Percentiles rank a stretch among this genome's conserved stretches.
Evolutionary conservation across 30 jellyfish, hydroid and myxozoan genomes (phyloP).

Genomic region (Turritopsis rubra): DNA sequence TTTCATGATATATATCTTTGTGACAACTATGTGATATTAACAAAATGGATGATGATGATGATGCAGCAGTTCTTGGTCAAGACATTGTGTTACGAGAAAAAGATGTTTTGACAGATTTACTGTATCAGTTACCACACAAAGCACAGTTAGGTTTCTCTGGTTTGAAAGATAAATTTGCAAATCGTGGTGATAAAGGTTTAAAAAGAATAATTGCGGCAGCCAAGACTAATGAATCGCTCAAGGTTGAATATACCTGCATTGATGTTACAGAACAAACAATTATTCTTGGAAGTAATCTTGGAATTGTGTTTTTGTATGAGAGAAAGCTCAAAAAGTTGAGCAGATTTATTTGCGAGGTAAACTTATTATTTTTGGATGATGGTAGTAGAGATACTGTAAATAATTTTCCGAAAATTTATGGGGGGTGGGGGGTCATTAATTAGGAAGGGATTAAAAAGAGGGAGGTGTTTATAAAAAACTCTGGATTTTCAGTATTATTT

Average conservation of each 20-base stretch:
- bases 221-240: slow-evolving; percentile 76
- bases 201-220: slow-evolving; percentile 48
- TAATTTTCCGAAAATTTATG: too few relatives aligned
- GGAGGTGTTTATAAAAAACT: too few relatives aligned
- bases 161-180: slow-evolving; percentile 60
- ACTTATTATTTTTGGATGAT: background rate
- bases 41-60: slow-evolving; percentile 26
- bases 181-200: slow-evolving; percentile 54
- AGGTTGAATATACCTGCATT: slow-evolving; percentile 85
- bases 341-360: slow-evolving; percentile 87
- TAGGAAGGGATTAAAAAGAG: background rate
- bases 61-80: slow-evolving; percentile 54
- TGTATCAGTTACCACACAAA: slow-evolving; percentile 62
- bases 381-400: too few relatives aligned
- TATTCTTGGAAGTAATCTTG: slow-evolving; percentile 89
- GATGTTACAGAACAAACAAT: slow-evolving; percentile 60
- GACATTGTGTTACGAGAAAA: slow-evolving; percentile 85
- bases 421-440: background rate
- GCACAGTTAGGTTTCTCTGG: slow-evolving; percentile 98
- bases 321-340: slow-evolving; percentile 46
- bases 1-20: background rate
- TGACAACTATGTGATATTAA: background rate
- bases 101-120: slow-evolving; percentile 49
- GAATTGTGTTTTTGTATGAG: slow-evolving; percentile 73
- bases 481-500: too few relatives aligned